Evolutionary conservation across 2,888 invertebrate species (phyloP).

Genomic region (Hermaeophaga mercurialis): DNA sequence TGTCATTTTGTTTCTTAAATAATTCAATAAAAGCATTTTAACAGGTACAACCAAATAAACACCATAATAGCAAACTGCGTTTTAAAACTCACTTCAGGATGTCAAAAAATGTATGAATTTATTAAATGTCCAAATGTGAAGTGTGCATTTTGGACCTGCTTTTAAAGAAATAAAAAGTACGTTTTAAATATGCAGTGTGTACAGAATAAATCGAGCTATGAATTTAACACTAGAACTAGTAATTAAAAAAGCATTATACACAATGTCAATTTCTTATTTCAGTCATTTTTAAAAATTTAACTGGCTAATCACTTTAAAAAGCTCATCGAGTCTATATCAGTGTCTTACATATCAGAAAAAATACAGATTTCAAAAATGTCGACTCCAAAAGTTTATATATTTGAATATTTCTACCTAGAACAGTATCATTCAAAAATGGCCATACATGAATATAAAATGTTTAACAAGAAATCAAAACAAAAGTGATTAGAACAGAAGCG

Average conservation of each 20-base stretch:
- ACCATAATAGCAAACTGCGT: no score
- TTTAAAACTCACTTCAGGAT: no score
- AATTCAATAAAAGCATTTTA: no score
- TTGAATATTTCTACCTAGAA: background rate
- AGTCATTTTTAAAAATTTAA: slow-evolving; percentile 4
- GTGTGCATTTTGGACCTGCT: no score
- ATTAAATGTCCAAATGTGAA: no score
- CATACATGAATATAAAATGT: background rate
- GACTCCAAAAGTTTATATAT: background rate
- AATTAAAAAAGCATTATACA: background rate
- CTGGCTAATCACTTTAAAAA: background rate
- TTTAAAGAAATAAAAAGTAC: no score
- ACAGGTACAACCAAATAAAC: no score
- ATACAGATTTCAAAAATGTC: background rate
- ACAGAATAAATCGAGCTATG: background rate
- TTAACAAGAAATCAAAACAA: background rate
- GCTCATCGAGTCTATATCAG: background rate
- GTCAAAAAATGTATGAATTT: no score
- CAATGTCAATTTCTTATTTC: background rate
- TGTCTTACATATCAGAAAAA: slow-evolving; percentile 1
- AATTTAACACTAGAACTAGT: background rate
- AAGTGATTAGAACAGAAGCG: background rate
- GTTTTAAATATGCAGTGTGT: no score
- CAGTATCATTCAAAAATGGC: background rate
- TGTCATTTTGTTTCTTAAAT: no score